Evolutionary conservation across 2,888 invertebrate species (phyloP).

Genomic region (Protophormia terraenovae): DNA sequence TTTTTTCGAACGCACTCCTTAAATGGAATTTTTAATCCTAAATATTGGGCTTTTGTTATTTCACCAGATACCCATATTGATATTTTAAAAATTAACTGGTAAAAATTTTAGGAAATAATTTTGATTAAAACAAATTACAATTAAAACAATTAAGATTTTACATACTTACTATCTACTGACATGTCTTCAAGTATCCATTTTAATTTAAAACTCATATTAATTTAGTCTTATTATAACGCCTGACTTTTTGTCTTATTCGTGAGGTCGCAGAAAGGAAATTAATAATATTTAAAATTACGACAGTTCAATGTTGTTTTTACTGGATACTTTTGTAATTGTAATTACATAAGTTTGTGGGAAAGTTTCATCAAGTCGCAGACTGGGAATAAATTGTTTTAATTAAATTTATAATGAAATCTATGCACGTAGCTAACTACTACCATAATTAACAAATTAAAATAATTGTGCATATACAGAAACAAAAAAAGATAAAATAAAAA

Average conservation of each 20-base stretch:
- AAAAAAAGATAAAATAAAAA: background rate
- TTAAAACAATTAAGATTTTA: no score
- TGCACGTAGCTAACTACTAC: conserved; percentile 51
- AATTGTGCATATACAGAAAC: conserved; percentile 28
- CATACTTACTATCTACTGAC: no score
- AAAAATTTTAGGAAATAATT: no score
- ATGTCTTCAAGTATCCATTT: no score
- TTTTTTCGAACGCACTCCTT: no score
- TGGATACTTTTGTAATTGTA: background rate
- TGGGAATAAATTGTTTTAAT: conserved; percentile 27
- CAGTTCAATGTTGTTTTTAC: background rate
- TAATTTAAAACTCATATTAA: no score
- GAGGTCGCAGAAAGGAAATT: background rate
- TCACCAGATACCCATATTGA: no score
- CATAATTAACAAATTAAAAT: conserved; percentile 58
- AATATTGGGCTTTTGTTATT: no score
- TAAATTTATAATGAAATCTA: conserved; percentile 39
- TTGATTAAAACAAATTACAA: no score
- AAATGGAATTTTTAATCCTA: no score
- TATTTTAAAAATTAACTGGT: no score
- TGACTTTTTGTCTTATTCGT: background rate
- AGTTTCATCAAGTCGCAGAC: conserved; percentile 34
- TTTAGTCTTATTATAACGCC: background rate
- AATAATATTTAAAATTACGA: background rate
- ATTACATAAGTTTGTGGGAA: conserved; percentile 53